Percentiles rank a stretch among this genome's conserved stretches.
Evolutionary conservation across 2,113 vertebrate genomes (phyloP).

Genomic region (Dromaius novaehollandiae): DNA sequence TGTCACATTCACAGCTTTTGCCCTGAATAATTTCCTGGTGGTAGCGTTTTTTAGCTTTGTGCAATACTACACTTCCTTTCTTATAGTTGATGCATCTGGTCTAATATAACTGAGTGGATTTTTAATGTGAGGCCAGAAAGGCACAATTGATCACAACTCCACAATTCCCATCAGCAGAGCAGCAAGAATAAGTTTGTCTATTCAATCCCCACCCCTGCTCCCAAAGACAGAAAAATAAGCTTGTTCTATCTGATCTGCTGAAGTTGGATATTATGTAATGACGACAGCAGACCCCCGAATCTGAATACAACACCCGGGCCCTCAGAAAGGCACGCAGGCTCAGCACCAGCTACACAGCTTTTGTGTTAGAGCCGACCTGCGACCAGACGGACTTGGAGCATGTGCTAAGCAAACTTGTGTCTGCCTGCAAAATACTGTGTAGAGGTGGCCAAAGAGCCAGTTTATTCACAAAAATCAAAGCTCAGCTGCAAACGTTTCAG

Average conservation of each 20-base stretch:
- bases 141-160: background rate
- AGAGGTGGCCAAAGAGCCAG: background rate
- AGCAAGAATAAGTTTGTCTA: background rate
- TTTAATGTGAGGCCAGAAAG: background rate
- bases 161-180: background rate
- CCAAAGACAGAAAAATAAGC: background rate
- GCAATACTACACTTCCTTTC: background rate
- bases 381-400: background rate
- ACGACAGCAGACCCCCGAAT: background rate
- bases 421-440: background rate
- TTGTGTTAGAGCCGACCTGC: background rate
- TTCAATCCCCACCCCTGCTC: background rate
- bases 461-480: background rate
- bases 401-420: background rate
- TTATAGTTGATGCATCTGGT: background rate
- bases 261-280: rapidly evolving
- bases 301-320: rapidly evolving
- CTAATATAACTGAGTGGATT: rapidly evolving
- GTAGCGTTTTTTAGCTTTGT: background rate
- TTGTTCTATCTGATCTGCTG: background rate
- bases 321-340: background rate
- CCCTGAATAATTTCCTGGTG: background rate
- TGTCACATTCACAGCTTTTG: background rate
- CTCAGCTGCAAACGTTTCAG: constrained; percentile 32
- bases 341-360: background rate